Base-by-base conservation (phyloP, 2,888 invertebrate species). In the Ametastegia equiseti region DNA sequence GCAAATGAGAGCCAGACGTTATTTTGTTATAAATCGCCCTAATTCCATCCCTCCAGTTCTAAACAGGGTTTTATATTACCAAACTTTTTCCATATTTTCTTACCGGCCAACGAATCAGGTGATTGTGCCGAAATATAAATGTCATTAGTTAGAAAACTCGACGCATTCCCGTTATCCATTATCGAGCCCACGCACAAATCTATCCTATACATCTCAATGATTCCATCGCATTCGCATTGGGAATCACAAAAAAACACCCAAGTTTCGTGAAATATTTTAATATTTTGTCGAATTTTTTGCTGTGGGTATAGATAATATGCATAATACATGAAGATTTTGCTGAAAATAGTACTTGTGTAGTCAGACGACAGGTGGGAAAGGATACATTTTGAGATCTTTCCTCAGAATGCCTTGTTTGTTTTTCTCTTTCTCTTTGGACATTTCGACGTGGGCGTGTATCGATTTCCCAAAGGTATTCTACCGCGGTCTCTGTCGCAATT, bases 391-490 rank as follows among this genome's bases (percentile, higher is more conserved):
- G 19, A n/a, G 7, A 19, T n/a, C 67, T 27, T 67, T 19, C 23
- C 39, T 67, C 36, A 6, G 13, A 36, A 67, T 30, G 23, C 13
- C 39, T 67, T 67, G 11, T 39, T 67, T 67, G n/a, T n/a, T n/a
- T n/a, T n/a, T n/a, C n/a, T n/a, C n/a, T 42, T 67, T 60, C 60
- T 60, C 13, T 30, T 6, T 15, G 60, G 30, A 4, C 15, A 60
- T 39, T 36, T 65, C 15, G 33, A 60, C 57, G 4, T 1, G 30
- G 30, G 57, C 6, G 65, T 39, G 30, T 71, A 71, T 71, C 27
- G 71, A 71, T 71, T 71, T 71, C 71, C 71, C 71, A 15, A 47
- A 27, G 71, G 71, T 47, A 45, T 71, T 71, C 23, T 45, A 30
- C 9, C 27, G 45, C 27, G n/a, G n/a, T 23, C 9, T 42, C n/a